Percentiles rank a stretch among this genome's conserved stretches.
phyloP scores from a whole-genome alignment of 1,140 invertebrate species.

The Diachasmimorpha longicaudata region DNA sequence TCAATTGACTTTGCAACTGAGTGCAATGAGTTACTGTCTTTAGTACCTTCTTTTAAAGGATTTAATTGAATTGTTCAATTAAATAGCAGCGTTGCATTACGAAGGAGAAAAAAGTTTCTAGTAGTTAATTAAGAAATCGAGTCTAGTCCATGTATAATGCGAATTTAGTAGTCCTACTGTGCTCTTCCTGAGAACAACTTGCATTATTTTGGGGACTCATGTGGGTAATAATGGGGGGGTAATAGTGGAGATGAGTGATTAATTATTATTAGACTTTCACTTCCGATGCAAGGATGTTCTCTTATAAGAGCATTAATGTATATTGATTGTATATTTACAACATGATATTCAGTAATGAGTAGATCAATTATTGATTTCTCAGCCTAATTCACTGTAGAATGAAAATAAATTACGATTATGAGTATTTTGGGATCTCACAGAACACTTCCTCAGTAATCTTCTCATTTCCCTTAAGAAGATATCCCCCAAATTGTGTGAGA shows the following conservation, averaged over 20 bases:
- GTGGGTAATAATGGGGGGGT: background rate
- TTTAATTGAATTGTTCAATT: conserved; percentile 40
- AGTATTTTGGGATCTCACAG: conserved; percentile 7
- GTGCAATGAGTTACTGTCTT: conserved; percentile 38
- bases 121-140: conserved; percentile 62
- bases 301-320: conserved; percentile 54
- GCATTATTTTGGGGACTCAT: conserved; percentile 34
- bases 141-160: conserved; percentile 63
- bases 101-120: conserved; percentile 39
- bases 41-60: conserved; percentile 43
- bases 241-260: conserved; percentile 11
- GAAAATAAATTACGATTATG: background rate
- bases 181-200: conserved; percentile 57
- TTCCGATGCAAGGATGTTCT: conserved; percentile 22
- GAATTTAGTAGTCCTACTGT: conserved; percentile 55
- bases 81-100: conserved; percentile 52
- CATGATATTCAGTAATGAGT: conserved; percentile 33
- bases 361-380: conserved; percentile 26
- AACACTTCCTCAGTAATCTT: background rate
- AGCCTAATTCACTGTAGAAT: conserved; percentile 13
- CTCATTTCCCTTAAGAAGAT: background rate
- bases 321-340: conserved; percentile 49
- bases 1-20: conserved; percentile 46
- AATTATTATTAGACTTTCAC: conserved; percentile 28
- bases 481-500: background rate